These are phyloP conservation scores for Pterophyllum scalare DNA, from an alignment of 2,113 vertebrate species.

Conservation along the genomic window DNA sequence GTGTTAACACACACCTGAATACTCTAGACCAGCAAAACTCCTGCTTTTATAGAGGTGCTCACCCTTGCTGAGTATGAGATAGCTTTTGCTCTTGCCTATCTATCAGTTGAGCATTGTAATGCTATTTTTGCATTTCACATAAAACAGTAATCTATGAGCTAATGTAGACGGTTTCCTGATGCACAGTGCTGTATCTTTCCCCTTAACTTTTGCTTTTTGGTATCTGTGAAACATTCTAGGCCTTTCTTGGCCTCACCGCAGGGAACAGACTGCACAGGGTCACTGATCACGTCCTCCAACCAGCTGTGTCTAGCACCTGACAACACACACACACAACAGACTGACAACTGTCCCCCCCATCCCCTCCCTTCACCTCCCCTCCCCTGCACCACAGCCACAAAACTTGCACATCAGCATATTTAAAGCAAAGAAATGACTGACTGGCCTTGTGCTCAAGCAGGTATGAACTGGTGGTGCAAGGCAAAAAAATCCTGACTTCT, in stretches of 20 bases:
- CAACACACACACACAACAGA: neutral
- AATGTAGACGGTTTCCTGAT: neutral
- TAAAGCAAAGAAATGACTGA: neutral
- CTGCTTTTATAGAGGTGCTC: no score
- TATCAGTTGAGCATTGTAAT: neutral
- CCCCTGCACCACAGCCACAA: neutral
- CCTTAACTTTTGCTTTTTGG: neutral
- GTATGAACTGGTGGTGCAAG: neutral
- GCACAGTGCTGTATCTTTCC: conserved; percentile 6
- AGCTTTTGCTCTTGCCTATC: neutral
- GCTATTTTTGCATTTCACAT: neutral
- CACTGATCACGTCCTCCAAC: neutral
- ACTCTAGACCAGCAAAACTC: no score
- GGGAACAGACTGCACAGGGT: conserved; percentile 19
- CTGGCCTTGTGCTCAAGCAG: neutral
- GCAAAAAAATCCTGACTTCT: neutral
- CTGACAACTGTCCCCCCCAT: neutral
- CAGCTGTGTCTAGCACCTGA: conserved; percentile 28
- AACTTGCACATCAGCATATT: neutral
- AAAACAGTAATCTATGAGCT: neutral
- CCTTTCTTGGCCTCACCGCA: conserved; percentile 11
- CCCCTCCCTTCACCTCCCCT: neutral
- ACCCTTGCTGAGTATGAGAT: no score
- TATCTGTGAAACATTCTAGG: neutral
- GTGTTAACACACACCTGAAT: no score